Percentiles rank a stretch among this genome's conserved stretches.
Conservation (phyloP, 2,888 invertebrate species). For the Ptychoptera contaminata region DNA sequence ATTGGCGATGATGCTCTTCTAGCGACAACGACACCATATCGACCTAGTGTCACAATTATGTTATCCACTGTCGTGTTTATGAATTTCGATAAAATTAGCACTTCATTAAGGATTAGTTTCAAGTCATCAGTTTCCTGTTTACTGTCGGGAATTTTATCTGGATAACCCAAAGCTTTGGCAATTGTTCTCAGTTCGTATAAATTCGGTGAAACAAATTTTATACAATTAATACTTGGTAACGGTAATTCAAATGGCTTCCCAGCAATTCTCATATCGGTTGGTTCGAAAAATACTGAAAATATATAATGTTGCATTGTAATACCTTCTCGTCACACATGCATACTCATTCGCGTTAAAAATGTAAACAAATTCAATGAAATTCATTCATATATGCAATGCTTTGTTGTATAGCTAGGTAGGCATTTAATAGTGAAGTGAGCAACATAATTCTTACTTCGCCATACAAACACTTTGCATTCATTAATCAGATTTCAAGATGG, state of each 20-base stretch:
- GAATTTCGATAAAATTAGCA: slow-evolving; percentile 20
- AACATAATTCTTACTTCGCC: too few relatives aligned
- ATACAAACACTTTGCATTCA: background rate
- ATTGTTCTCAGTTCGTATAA: slow-evolving; percentile 57
- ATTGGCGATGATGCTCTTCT: slow-evolving; percentile 12
- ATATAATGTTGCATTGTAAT: slow-evolving; percentile 8
- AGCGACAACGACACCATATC: slow-evolving; percentile 39
- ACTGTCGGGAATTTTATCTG: background rate
- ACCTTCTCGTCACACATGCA: too few relatives aligned
- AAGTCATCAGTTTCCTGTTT: background rate
- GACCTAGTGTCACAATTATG: slow-evolving; percentile 46
- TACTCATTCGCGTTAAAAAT: too few relatives aligned
- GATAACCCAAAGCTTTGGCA: slow-evolving; percentile 32
- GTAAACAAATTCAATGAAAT: too few relatives aligned
- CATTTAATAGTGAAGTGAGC: too few relatives aligned
- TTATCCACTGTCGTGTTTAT: slow-evolving; percentile 37
- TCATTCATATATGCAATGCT: too few relatives aligned
- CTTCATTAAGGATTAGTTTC: slow-evolving; percentile 18
- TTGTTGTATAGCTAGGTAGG: too few relatives aligned
- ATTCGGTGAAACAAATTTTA: slow-evolving; percentile 61
- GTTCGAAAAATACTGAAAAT: slow-evolving; percentile 76
- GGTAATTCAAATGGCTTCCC: slow-evolving; percentile 48
- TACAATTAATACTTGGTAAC: slow-evolving; percentile 16
- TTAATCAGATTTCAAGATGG: slow-evolving; percentile 17
- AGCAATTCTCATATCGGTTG: slow-evolving; percentile 68